These are phyloP conservation scores for Microctonus hyperodae DNA, from an alignment of 2,888 invertebrate species.

Conservation along the genomic window DNA sequence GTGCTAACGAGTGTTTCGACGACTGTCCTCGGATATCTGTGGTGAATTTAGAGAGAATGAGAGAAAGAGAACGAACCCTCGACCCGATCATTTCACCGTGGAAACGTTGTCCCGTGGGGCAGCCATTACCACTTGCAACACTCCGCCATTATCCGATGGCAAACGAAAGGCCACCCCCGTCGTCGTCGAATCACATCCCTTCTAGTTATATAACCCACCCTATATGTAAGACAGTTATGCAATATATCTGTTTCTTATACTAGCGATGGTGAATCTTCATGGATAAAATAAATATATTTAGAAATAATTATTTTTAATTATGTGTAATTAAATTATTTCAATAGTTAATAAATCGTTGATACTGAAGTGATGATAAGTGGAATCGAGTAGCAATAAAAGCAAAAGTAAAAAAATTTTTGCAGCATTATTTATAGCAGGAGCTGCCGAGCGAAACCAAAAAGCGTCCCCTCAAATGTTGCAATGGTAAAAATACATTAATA, in stretches of 20 bases:
- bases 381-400: slow-evolving; percentile 19
- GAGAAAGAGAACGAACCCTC: slow-evolving; percentile 12
- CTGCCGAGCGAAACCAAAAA: slow-evolving; percentile 40
- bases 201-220: slow-evolving; percentile 47
- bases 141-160: slow-evolving; percentile 48
- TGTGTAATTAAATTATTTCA: background rate
- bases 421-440: slow-evolving; percentile 7
- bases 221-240: slow-evolving; percentile 1
- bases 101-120: slow-evolving; percentile 48
- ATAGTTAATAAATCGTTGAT: no score
- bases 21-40: slow-evolving; percentile 26
- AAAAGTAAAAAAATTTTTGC: background rate
- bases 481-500: slow-evolving; percentile 8
- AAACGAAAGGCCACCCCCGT: slow-evolving; percentile 35
- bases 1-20: slow-evolving; percentile 55
- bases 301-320: background rate
- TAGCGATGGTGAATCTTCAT: background rate
- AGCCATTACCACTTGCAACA: slow-evolving; percentile 49
- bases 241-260: background rate
- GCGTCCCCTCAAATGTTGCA: slow-evolving; percentile 3
- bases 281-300: background rate
- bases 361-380: slow-evolving; percentile 25
- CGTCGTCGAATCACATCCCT: slow-evolving; percentile 45
- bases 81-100: slow-evolving; percentile 25
- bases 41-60: slow-evolving; percentile 6